These are phyloP conservation scores for Electrophaes corylata DNA, from an alignment of 2,888 invertebrate genomes.

Conservation along the genomic window DNA sequence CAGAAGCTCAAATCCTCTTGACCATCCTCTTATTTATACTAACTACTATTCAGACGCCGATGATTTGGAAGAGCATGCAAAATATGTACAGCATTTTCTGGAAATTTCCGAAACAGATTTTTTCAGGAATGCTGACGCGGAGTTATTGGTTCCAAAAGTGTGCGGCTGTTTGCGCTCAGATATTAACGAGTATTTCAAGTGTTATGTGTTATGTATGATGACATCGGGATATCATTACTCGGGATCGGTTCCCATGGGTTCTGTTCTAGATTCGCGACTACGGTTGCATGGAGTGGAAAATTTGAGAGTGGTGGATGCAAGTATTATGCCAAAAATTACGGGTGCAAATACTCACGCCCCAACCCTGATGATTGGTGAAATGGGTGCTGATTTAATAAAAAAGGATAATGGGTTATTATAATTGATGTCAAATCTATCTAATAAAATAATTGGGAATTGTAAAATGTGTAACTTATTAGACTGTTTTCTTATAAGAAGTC, in stretches of 20 bases:
- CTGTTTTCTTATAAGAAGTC: no score
- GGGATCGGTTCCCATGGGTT: slow-evolving; percentile 38
- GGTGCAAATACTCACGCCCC: slow-evolving; percentile 24
- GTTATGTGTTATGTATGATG: slow-evolving; percentile 27
- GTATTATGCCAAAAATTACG: slow-evolving; percentile 33
- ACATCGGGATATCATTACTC: slow-evolving; percentile 30
- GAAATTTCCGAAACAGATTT: slow-evolving; percentile 4
- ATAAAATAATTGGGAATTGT: no score
- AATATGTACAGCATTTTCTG: slow-evolving; percentile 6
- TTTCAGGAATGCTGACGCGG: slow-evolving; percentile 1
- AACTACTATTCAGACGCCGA: slow-evolving; percentile 4
- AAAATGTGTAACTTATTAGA: no score
- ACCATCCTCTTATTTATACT: slow-evolving; percentile 9
- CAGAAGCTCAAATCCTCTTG: slow-evolving; percentile 4
- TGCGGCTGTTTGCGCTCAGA: slow-evolving; percentile 13
- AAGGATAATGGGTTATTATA: slow-evolving; percentile 16
- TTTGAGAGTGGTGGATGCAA: slow-evolving; percentile 39
- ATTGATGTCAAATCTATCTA: no score
- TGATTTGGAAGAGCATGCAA: slow-evolving; percentile 13
- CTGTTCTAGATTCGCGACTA: slow-evolving; percentile 38
- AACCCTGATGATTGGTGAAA: slow-evolving; percentile 33
- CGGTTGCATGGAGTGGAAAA: slow-evolving; percentile 30
- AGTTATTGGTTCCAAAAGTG: slow-evolving; percentile 7
- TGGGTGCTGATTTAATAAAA: slow-evolving; percentile 33
- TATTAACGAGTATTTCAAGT: slow-evolving; percentile 33